Evolutionary conservation across 1,140 invertebrate genomes (phyloP), one percentile per base, ranked within the genome.

Genomic region (Drosophila littoralis): DNA sequence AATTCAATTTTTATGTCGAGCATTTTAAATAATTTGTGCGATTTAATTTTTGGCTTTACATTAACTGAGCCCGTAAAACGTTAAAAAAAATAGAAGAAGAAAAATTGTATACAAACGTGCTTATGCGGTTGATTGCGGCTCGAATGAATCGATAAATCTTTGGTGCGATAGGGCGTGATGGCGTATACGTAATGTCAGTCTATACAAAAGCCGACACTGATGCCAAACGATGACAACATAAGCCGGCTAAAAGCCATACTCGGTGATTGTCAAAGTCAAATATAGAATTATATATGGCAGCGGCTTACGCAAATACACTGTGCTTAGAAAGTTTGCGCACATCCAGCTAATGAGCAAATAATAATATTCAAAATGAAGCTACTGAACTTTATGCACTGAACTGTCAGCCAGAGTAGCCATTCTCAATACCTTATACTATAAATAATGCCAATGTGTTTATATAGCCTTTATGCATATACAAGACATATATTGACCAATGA

Each of bases 21-120:
- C 77, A 60, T 77, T 86, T 88, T 88, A 86, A 86, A 86, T 86
- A 86, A 86, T 86, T 88, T 86, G 83, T 86, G 82, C 74, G 76
- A 86, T 86, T 86, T 86, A 89, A 86, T 86, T 86, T 88, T 83
- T 83, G 77, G 58, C 73, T 77, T 72, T 61, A 10, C 58, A 60
- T 72, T 36, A 69, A 79, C 77, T 77, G 75, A 74, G 76, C 76
- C 79, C 88, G 88, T 86, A 86, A 86, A 86, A 77, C 66, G 79
- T 40, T 73, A 40, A 58, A 42, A 10, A 43, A 28, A 22, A 40
- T 1, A 40, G 15, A 40, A 13, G 15, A 10, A 51, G 51, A 59
- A 66, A 60, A 59, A 69, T 75, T 57, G 57, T 58, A 68, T 50
- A 71, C 59, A 67, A 66, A 77, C 59, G 79, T 89, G 79, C 69